Base-by-base conservation (phyloP, 2,888 invertebrate species). In the Drosophila borborema region DNA sequence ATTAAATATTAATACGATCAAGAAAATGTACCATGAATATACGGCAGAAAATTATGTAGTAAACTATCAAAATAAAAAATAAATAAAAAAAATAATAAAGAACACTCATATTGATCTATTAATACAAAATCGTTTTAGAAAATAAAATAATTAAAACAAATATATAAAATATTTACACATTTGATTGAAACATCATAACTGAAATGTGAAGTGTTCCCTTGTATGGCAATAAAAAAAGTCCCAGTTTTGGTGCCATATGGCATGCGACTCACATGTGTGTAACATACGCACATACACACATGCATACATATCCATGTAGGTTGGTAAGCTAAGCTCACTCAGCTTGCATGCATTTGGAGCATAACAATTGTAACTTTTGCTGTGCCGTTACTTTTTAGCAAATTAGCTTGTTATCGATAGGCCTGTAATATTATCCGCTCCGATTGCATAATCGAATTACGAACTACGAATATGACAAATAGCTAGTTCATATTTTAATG, bases 361-460 rank as follows among this genome's bases (percentile, higher is more conserved):
- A 58, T 49, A 63, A 40, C 54, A 45, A 64, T 53, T 43, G 34
- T 72, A 40, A n/a, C 31, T 49, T 31, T n/a, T 28, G 31, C 49
- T 31, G n/a, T 49, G 31, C 66, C 48, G 79, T 65, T 78, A 56
- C 36, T 61, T 46, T 46, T 14, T 2, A 36, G 23, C 59, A 48
- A 48, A 58, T 55, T 46, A 40, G 43, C 18, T 48, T 38, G 53
- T 58, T 65, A 75, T 80, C 80, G 68, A 80, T 80, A 65, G 10
- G 43, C 58, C 28, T 20, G 53, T 31, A 60, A 55, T 20, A 48
- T 23, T n/a, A 64, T 41, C 56, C 51, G n/a, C 43, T 34, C 10
- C 36, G 53, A 64, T 76, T 76, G 60, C 60, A 60, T 49, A 60
- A 60, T 49, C 60, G 48, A 38, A 46, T 46, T 46, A 46, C 58